Evolutionary conservation across 2,888 invertebrate species (phyloP).

Genomic region (Diplazon laetatorius): DNA sequence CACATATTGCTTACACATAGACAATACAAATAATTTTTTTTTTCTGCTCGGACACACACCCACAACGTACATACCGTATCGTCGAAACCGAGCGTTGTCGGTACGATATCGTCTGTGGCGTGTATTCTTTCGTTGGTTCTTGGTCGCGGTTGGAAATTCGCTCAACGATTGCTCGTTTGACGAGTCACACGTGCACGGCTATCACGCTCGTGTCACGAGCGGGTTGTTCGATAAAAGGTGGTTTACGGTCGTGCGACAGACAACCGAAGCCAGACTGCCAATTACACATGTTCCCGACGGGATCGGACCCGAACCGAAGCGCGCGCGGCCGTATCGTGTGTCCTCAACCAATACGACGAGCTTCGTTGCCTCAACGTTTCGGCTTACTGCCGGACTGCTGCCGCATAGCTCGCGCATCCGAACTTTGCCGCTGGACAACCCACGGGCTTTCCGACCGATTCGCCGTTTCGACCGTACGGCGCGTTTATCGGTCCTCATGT

Average conservation of each 20-base stretch:
- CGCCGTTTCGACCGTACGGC: background rate
- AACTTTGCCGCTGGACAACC: no score
- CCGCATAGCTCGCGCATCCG: no score
- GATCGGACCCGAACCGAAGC: conserved; percentile 13
- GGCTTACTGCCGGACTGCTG: background rate
- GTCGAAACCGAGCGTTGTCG: no score
- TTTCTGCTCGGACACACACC: no score
- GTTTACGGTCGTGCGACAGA: conserved; percentile 52
- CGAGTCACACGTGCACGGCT: conserved; percentile 62
- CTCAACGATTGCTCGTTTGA: conserved; percentile 30
- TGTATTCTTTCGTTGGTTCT: background rate
- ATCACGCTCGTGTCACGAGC: conserved; percentile 66
- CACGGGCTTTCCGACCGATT: no score
- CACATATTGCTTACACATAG: no score
- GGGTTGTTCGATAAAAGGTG: conserved; percentile 61
- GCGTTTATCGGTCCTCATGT: no score
- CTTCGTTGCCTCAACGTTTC: no score
- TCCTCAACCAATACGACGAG: conserved; percentile 17
- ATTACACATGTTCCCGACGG: conserved; percentile 65
- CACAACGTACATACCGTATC: no score
- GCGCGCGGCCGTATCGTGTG: background rate
- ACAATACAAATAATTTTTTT: no score
- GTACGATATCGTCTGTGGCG: no score
- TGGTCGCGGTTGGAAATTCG: conserved; percentile 6
- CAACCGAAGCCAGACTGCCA: conserved; percentile 60